phyloP scores from a whole-genome alignment of 2,888 invertebrate species.

The Eremobia ochroleuca region DNA sequence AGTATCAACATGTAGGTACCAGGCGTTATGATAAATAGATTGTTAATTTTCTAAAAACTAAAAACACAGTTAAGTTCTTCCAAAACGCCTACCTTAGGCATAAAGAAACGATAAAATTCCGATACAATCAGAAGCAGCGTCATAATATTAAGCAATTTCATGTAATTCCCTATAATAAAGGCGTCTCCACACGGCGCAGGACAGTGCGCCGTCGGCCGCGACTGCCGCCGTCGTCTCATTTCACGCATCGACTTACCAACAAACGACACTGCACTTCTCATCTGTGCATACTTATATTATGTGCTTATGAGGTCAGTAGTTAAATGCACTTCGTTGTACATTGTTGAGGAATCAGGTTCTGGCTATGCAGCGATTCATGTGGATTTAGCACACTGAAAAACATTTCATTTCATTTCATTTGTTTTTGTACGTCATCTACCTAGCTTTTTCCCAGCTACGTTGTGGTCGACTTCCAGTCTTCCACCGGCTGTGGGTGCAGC shows the following conservation, averaged over 20 bases:
- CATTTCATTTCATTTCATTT: neutral
- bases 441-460: neutral
- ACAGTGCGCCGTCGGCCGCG: constrained; percentile 66
- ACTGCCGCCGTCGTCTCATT: constrained; percentile 72
- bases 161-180: constrained; percentile 27
- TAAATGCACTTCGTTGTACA: constrained; percentile 4
- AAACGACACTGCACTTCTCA: constrained; percentile 68
- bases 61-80: neutral
- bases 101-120: constrained; percentile 5
- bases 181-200: neutral
- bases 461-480: neutral
- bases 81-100: neutral
- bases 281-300: constrained; percentile 24
- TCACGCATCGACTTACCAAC: constrained; percentile 76
- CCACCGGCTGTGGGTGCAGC: too few relatives aligned
- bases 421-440: neutral
- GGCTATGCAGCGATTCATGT: neutral
- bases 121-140: constrained; percentile 16
- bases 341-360: neutral
- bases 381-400: neutral
- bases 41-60: neutral
- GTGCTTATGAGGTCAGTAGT: constrained; percentile 14
- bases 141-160: constrained; percentile 30
- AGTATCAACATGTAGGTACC: neutral
- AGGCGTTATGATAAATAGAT: neutral